Evolutionary conservation across 1,140 invertebrate species (phyloP).

Genomic region (Sitodiplosis mosellana): DNA sequence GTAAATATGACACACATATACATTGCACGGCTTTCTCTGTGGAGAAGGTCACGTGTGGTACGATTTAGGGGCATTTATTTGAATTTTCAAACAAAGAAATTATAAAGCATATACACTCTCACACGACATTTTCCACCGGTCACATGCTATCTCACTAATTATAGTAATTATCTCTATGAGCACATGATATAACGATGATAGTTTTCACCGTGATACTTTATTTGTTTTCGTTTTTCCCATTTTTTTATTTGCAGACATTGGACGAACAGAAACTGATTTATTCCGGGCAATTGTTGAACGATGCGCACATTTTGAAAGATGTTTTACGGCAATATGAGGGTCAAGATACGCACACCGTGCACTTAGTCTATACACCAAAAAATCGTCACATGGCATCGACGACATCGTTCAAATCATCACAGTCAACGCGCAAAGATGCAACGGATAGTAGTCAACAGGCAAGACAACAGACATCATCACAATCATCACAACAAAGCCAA

Average conservation of each 20-base stretch:
- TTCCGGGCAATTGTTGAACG: conserved; percentile 67
- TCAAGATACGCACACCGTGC: conserved; percentile 55
- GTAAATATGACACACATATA: too few species aligned
- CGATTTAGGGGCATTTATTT: too few species aligned
- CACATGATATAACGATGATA: too few species aligned
- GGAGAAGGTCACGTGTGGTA: too few species aligned
- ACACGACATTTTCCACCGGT: too few species aligned
- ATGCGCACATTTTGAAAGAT: conserved; percentile 58
- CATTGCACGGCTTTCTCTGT: too few species aligned
- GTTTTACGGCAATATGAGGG: conserved; percentile 55
- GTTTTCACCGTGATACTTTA: too few species aligned
- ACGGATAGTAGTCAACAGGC: conserved; percentile 1
- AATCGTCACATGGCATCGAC: conserved; percentile 14
- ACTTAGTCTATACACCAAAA: conserved; percentile 54
- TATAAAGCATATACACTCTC: too few species aligned
- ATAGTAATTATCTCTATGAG: background rate
- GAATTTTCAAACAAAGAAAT: too few species aligned
- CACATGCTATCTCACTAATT: background rate
- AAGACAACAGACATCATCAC: conserved; percentile 8
- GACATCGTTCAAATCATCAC: conserved; percentile 5
- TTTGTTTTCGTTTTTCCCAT: too few species aligned
- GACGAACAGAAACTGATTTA: conserved; percentile 78
- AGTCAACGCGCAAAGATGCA: background rate
- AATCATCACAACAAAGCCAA: conserved; percentile 5
- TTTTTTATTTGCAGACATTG: conserved; percentile 36